These are phyloP conservation scores for Anser brachyrhynchus DNA, from an alignment of 2,113 vertebrate genomes.

Conservation along the genomic window DNA sequence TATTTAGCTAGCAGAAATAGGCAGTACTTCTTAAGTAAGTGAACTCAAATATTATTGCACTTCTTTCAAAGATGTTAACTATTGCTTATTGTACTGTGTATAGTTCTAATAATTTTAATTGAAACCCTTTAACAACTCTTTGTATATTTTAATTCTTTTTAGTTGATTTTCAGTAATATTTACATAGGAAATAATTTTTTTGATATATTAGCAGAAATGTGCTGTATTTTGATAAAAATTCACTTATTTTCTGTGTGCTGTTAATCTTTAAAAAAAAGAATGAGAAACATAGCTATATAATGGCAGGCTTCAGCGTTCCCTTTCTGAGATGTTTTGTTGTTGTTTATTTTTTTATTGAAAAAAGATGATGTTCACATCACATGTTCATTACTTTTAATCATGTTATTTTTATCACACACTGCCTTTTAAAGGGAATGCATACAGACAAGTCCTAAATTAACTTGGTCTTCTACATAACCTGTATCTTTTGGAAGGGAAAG, in stretches of 20 bases:
- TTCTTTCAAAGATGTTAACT: constrained; percentile 76
- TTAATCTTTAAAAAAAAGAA: constrained; percentile 77
- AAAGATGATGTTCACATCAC: constrained; percentile 42
- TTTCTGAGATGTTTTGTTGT: constrained; percentile 62
- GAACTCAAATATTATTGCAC: constrained; percentile 77
- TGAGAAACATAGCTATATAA: constrained; percentile 75
- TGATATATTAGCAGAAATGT: constrained; percentile 78
- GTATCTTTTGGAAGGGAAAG: constrained; percentile 60
- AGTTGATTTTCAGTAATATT: constrained; percentile 80
- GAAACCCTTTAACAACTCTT: constrained; percentile 86
- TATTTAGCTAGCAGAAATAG: constrained; percentile 56
- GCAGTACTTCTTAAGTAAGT: constrained; percentile 74
- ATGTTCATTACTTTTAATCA: constrained; percentile 52
- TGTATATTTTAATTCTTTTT: constrained; percentile 83
- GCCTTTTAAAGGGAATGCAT: constrained; percentile 68
- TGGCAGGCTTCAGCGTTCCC: constrained; percentile 65
- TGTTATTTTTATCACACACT: constrained; percentile 46
- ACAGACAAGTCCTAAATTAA: constrained; percentile 51
- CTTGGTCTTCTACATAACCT: constrained; percentile 42
- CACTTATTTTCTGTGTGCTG: constrained; percentile 78
- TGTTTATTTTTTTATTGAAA: constrained; percentile 58
- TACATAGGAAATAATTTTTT: constrained; percentile 83
- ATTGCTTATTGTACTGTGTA: constrained; percentile 78
- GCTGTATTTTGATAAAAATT: constrained; percentile 85
- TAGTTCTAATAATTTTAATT: constrained; percentile 80